Percentiles rank a stretch among this genome's conserved stretches.
Conservation (phyloP, 1,140 invertebrate species). For the Yoshiicerus persimilis region DNA sequence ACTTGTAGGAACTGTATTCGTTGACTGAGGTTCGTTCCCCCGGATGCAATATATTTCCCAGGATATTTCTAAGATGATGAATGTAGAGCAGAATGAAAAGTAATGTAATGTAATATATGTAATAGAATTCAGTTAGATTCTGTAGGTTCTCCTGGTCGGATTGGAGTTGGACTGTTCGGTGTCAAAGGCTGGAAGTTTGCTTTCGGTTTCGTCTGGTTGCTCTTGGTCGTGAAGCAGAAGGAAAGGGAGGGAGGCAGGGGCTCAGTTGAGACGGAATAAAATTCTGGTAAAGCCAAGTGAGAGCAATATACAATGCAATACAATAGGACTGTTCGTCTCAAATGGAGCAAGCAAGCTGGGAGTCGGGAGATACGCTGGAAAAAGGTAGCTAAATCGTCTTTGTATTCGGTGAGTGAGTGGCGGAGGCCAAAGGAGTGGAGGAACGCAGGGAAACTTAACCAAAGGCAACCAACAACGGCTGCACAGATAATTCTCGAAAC, state of each 20-base stretch:
- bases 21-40: neutral
- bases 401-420: neutral
- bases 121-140: conserved; percentile 2
- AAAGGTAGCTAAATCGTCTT: neutral
- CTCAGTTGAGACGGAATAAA: conserved; percentile 19
- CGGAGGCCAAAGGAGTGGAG: too few species aligned
- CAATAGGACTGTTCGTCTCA: neutral
- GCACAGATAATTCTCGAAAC: conserved; percentile 8
- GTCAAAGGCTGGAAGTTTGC: neutral
- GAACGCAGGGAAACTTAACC: neutral
- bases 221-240: too few species aligned
- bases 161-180: neutral
- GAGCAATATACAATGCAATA: neutral
- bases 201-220: neutral
- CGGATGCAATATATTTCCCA: conserved; percentile 16
- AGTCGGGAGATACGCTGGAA: neutral
- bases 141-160: neutral
- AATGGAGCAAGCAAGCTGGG: conserved; percentile 7
- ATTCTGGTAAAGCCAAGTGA: neutral
- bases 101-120: conserved; percentile 23
- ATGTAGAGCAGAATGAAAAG: conserved; percentile 20
- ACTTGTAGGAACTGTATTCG: neutral
- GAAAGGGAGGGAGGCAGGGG: neutral
- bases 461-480: neutral
- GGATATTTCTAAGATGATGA: conserved; percentile 18